Conservation (phyloP, 2,113 vertebrate species). For the Psilopogon haemacephalus region DNA sequence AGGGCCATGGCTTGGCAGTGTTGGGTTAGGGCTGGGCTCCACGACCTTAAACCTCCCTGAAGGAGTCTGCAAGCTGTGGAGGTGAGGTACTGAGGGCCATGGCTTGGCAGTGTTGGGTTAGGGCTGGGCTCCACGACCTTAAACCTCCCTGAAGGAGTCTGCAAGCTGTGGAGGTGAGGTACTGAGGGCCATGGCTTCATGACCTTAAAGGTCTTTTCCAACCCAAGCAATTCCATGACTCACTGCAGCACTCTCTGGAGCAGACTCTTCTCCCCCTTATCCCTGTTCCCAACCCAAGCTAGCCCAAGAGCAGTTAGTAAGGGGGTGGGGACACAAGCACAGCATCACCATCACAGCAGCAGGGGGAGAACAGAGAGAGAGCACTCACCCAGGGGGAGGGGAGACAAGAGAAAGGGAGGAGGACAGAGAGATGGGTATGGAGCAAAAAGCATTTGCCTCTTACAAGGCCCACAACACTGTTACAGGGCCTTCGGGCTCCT, state of each 20-base stretch:
- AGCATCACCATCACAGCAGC: background rate
- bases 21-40: background rate
- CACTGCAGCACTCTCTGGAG: background rate
- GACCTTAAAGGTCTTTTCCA: background rate
- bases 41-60: no score
- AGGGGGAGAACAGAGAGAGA: background rate
- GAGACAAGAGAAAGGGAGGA: background rate
- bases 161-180: no score
- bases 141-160: no score
- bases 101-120: background rate
- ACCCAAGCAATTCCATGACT: background rate
- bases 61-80: background rate
- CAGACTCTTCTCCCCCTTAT: background rate
- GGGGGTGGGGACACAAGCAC: background rate
- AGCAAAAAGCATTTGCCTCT: conserved; percentile 85
- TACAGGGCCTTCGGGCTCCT: conserved; percentile 75
- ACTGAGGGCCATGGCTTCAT: no score
- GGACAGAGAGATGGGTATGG: conserved; percentile 65
- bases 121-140: no score
- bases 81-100: background rate
- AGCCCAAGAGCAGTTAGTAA: background rate
- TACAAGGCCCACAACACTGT: conserved; percentile 83
- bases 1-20: background rate
- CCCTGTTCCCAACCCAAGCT: rapidly evolving
- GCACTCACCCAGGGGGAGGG: background rate